Base-by-base conservation (phyloP, 2,797 vertebrate species). In the Micromesistius poutassou region DNA sequence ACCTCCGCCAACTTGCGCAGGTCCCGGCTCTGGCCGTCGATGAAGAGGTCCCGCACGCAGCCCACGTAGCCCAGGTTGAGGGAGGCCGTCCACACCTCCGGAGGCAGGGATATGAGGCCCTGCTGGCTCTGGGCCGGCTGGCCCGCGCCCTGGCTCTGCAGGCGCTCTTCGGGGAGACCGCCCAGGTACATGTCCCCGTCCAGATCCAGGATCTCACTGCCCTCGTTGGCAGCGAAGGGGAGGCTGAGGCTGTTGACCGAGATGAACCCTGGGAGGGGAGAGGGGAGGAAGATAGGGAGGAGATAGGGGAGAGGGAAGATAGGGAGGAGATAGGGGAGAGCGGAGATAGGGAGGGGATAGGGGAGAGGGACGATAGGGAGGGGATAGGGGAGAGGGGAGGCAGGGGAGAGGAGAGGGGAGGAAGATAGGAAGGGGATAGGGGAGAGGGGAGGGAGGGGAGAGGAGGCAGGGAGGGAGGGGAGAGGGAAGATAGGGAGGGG, bases 141-240 rank as follows among this genome's bases (percentile, higher is more conserved):
- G 50, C 50, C 5, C 55, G 55, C 5, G 5, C 22, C 55, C 55
- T 62, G 55, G 62, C 62, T 28, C 62, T 25, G 62, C 62, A 12
- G 91, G 0, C 93, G 94, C 28, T 94, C 93, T 76, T 97, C 97
- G 0, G 96, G 96, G 30, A 98, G 92, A 13, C 97, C 97, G 4
- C 97, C 97, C 14, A 98, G 94, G 84, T 96, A 98, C 91, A 98
- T 95, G 85, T 97, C 95, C 0, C 96, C 95, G 50, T 97, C 96
- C 79, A 98, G 93, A 90, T 97, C 97, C 40, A 98, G 92, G 84
- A 97, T 92, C 93, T 98, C 97, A 0, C 96, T 97, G 84, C 97
- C 97, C 75, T 97, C 97, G 0, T 96, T 96, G 71, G 96, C 95
- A 55, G 95, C 89, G 88, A 98, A 98, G 0, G 96, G 96, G 0